phyloP scores from a whole-genome alignment of 1,140 invertebrate genomes.

The Atta cephalotes region DNA sequence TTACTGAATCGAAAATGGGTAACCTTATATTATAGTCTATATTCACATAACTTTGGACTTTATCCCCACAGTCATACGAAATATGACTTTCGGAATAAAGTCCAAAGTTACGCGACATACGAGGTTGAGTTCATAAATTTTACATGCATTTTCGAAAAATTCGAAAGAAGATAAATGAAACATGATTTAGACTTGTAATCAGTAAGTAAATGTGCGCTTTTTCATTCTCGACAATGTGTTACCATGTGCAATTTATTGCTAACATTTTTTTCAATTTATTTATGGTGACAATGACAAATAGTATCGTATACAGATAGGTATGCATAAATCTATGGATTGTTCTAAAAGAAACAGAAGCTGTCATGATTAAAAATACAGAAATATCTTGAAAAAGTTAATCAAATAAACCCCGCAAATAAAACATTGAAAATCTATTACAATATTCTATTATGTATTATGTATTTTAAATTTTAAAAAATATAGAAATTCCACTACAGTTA shows the following conservation, averaged over 20 bases:
- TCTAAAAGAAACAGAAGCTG: neutral
- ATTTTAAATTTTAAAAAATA: neutral
- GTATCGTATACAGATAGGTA: neutral
- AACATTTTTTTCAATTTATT: neutral
- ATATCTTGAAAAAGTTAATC: neutral
- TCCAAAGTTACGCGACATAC: neutral
- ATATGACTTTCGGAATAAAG: slow-evolving; percentile 31
- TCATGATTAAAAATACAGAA: neutral
- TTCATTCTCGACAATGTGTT: neutral
- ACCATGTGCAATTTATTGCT: neutral
- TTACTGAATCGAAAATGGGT: slow-evolving; percentile 29
- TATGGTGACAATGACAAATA: neutral
- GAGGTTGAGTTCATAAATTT: slow-evolving; percentile 9
- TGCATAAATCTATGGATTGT: neutral
- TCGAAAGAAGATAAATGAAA: neutral
- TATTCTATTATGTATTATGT: neutral
- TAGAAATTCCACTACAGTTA: neutral
- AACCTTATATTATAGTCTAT: slow-evolving; percentile 25
- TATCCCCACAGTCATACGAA: slow-evolving; percentile 1
- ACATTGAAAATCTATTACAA: neutral
- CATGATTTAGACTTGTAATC: neutral
- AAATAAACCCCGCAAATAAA: neutral
- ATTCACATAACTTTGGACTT: slow-evolving; percentile 26
- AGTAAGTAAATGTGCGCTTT: neutral
- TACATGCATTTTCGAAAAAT: neutral